Conservation (phyloP, 2,888 invertebrate genomes). For the Balanococcus diminutus region DNA sequence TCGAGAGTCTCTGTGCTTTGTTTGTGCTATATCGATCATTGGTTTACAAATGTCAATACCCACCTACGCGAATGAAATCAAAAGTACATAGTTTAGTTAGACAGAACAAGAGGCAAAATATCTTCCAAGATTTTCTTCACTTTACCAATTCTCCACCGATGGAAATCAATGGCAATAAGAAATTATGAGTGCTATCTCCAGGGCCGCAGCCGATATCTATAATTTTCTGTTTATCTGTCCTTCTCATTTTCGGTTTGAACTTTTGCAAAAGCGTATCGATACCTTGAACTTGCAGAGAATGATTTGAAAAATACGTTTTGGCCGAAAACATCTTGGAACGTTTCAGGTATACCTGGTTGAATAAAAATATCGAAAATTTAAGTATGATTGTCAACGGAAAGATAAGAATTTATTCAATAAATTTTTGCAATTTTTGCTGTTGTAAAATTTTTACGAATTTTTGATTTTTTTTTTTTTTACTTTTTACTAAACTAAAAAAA, state of each 20-base stretch:
- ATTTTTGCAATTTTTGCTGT: too few species aligned
- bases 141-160: conserved; percentile 57
- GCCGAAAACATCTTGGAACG: conserved; percentile 63
- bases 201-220: conserved; percentile 61
- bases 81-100: not conserved
- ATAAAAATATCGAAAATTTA: too few species aligned
- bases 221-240: conserved; percentile 66
- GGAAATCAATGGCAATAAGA: conserved; percentile 70
- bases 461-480: too few species aligned
- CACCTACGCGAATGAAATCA: not conserved
- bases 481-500: too few species aligned
- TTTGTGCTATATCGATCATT: too few species aligned
- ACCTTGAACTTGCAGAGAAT: conserved; percentile 72
- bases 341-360: too few species aligned
- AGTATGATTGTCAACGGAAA: too few species aligned
- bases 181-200: conserved; percentile 60
- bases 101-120: not conserved
- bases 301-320: conserved; percentile 71
- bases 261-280: conserved; percentile 70
- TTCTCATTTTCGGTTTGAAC: conserved; percentile 67
- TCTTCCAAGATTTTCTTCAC: not conserved
- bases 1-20: too few species aligned
- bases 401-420: too few species aligned
- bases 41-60: too few species aligned
- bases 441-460: too few species aligned